Evolutionary conservation across 2,113 vertebrate species (phyloP).

Genomic region (Dermatemys mawii): DNA sequence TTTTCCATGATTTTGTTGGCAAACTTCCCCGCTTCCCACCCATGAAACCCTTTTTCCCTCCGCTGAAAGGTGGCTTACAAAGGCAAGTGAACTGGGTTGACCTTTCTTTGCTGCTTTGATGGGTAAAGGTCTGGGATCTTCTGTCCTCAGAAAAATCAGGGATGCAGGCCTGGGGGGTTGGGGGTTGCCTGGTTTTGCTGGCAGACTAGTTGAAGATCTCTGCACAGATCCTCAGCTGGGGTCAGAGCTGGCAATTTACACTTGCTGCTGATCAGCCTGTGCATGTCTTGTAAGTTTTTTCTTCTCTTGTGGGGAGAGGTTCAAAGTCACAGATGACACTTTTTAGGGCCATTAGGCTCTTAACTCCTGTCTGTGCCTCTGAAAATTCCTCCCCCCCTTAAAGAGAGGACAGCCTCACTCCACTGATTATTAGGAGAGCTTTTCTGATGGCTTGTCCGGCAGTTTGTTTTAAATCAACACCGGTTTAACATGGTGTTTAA

Average conservation of each 20-base stretch:
- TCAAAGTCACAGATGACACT: neutral
- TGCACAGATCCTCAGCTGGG: neutral
- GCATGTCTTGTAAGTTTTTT: neutral
- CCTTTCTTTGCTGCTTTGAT: neutral
- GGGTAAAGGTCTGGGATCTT: neutral
- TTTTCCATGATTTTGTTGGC: neutral
- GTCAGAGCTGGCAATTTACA: neutral
- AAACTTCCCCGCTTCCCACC: neutral
- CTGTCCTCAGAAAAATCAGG: neutral
- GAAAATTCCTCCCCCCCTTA: neutral
- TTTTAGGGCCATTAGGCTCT: neutral
- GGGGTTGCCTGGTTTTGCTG: neutral
- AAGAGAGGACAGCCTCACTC: neutral
- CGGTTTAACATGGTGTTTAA: neutral
- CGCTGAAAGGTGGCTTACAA: neutral
- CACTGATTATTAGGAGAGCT: neutral
- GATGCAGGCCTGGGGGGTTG: neutral
- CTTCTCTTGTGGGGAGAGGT: neutral
- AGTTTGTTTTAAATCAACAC: neutral
- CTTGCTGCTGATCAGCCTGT: neutral
- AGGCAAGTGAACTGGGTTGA: neutral
- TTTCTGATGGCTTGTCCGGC: neutral
- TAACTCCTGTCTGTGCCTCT: neutral
- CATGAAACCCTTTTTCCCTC: neutral
- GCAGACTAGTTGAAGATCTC: neutral